A percentile compares a stretch with the other conserved stretches of the same genome.
Conservation (phyloP, 2,113 vertebrate genomes). For the Entomyzon cyanotis region DNA sequence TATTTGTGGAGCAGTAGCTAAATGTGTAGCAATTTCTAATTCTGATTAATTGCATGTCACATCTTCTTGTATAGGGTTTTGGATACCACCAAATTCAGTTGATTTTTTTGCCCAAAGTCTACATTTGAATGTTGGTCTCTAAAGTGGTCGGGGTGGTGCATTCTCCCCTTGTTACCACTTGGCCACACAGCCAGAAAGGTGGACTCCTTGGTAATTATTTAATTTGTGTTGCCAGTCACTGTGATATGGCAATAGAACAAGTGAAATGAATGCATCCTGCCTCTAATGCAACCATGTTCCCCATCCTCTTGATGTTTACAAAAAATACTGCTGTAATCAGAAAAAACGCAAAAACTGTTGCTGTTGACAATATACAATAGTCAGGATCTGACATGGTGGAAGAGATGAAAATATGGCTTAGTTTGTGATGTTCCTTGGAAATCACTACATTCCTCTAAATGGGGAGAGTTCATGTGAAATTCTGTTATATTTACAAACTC, state of each 20-base stretch:
- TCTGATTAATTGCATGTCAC: neutral
- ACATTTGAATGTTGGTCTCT: neutral
- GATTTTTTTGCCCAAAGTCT: neutral
- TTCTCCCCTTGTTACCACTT: neutral
- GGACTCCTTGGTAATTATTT: neutral
- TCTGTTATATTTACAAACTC: neutral
- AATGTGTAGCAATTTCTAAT: neutral
- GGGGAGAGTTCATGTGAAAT: neutral
- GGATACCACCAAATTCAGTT: neutral
- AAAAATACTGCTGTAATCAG: neutral
- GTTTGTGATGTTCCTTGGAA: neutral
- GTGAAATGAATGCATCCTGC: neutral
- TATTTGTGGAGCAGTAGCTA: neutral
- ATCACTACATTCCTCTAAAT: neutral
- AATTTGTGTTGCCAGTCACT: neutral
- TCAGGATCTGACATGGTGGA: neutral
- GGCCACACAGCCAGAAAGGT: neutral
- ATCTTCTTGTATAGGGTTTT: neutral
- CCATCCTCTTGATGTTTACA: neutral
- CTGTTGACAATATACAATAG: neutral
- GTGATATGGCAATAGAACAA: neutral
- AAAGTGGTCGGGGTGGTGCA: neutral
- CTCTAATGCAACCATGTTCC: neutral
- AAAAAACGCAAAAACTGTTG: neutral
- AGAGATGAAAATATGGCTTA: neutral